Base-by-base conservation (phyloP, 2,797 vertebrate genomes). In the Centroberyx gerrardi region DNA sequence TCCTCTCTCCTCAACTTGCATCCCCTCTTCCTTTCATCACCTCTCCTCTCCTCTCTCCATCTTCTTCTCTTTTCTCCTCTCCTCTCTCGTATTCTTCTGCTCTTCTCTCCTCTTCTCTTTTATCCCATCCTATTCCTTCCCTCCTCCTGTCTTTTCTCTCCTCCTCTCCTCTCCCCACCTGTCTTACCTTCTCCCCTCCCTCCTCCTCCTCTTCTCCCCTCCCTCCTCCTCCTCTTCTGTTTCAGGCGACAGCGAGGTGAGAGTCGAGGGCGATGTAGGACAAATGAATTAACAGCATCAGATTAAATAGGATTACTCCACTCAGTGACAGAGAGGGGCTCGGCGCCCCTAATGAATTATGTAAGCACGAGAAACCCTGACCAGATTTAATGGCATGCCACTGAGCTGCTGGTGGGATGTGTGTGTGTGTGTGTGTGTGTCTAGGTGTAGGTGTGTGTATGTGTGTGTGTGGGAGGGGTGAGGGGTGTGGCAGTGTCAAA, bases 251-350 rank as follows among this genome's bases (percentile, higher is more conserved):
- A 48, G 52, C 7, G 64, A 75, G 73, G 80, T 86, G 77, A 80
- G 64, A 40, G 61, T 38, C 0, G 70, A 74, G 78, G 84, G 76
- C 56, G 46, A 67, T 79, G 89, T 88, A 78, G 83, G 82, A 87
- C 90, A 90, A 90, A 88, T 75, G 75, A 92, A 88, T 88, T 86
- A 86, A 75, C 85, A 86, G 74, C 77, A 67, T 86, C 82, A 90
- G 85, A 88, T 90, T 88, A 90, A 83, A 82, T n/a, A 36, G 72
- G 83, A 87, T 84, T 86, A 86, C 56, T 74, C 17, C 71, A 33
- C 81, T 86, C 74, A 9, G 58, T 77, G 77, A 80, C 75, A 69
- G 75, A 62, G 74, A 61, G 44, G 44, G 38, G 66, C 65, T 52
- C 3, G 33, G 15, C 12, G 48, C 63, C 65, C 62, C 79, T 81